Base-by-base conservation (phyloP, 1,140 invertebrate genomes). In the Leguminivora glycinivorella region DNA sequence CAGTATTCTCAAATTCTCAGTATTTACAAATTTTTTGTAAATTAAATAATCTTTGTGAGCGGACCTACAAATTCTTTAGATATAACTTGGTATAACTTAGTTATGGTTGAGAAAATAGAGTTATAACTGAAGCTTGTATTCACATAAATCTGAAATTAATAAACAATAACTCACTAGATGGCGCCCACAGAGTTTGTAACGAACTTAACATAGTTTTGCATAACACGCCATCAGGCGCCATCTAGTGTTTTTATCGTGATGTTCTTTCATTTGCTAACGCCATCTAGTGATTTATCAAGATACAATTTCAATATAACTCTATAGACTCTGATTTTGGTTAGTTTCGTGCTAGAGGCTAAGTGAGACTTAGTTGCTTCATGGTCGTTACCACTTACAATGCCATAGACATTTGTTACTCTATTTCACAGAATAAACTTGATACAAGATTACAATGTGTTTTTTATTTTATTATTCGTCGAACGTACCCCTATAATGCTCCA, bases 361-460 rank as follows among this genome's bases (percentile, higher is more conserved):
- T 78, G 10, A 24, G 68, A 73, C 67, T 81, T 78, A 76, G 73
- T 81, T 67, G 25, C 40, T 81, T 84, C 76, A 81, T 74, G 34
- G 80, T 78, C 73, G 89, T 91, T 90, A 91, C 87, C 89, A 90
- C 85, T 90, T 83, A 86, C 81, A 89, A 91, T 90, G 89, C 89
- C 89, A 91, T 91, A 91, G 89, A 91, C 75, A 82, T 84, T 68
- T 58, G 52, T 70, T 90, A 82, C 88, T 89, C 82, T 83, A 78
- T 79, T 84, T 85, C 83, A 85, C 85, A 81, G 79, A 90, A 87
- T 90, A 89, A 89, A 90, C 73, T 78, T 82, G 80, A 73, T 74
- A 72, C 56, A 60, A 60, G 19, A 52, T 52, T 22, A 52, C 4
- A 5, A 22, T 10, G 19, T 52, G 47, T 52, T 52, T 22, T 52